A percentile compares a stretch with the other conserved stretches of the same genome.
Conservation (phyloP, 30 jellyfish, hydroid and myxozoan species). For the Aurelia aurita region DNA sequence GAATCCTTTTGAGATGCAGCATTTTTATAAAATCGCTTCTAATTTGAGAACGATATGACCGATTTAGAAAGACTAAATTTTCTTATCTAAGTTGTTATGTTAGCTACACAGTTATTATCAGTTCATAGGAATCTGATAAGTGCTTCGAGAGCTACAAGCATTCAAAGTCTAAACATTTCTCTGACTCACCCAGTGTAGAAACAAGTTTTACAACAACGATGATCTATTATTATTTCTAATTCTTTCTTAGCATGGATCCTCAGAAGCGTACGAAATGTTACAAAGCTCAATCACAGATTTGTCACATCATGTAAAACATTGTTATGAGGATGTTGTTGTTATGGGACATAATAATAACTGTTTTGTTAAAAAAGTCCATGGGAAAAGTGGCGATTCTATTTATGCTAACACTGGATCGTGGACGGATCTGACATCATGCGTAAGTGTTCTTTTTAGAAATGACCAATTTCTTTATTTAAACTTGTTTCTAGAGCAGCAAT, state of each 20-base stretch:
- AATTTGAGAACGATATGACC: too few species aligned
- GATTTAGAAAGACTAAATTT: too few species aligned
- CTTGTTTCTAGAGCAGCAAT: too few species aligned
- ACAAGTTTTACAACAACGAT: neutral
- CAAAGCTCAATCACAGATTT: constrained; percentile 1
- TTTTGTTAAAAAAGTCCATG: neutral
- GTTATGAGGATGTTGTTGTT: constrained; percentile 30
- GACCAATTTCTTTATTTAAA: too few species aligned
- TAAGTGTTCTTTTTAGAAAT: constrained; percentile 5
- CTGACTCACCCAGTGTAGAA: too few species aligned
- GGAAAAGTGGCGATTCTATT: constrained; percentile 11
- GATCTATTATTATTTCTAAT: neutral
- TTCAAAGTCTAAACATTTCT: too few species aligned
- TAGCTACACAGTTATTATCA: too few species aligned
- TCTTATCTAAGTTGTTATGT: too few species aligned
- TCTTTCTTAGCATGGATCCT: constrained; percentile 22
- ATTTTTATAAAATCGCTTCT: too few species aligned
- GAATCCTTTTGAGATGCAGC: too few species aligned
- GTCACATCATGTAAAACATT: constrained; percentile 3
- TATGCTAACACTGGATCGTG: constrained; percentile 44
- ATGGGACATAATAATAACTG: constrained; percentile 16
- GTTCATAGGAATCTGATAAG: too few species aligned
- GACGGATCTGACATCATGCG: constrained; percentile 13
- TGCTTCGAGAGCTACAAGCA: too few species aligned
- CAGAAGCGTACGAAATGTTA: constrained; percentile 3